Evolutionary conservation across 1,140 invertebrate genomes (phyloP), one percentile per base, ranked within the genome.

Genomic region (Pogonus chalceus): DNA sequence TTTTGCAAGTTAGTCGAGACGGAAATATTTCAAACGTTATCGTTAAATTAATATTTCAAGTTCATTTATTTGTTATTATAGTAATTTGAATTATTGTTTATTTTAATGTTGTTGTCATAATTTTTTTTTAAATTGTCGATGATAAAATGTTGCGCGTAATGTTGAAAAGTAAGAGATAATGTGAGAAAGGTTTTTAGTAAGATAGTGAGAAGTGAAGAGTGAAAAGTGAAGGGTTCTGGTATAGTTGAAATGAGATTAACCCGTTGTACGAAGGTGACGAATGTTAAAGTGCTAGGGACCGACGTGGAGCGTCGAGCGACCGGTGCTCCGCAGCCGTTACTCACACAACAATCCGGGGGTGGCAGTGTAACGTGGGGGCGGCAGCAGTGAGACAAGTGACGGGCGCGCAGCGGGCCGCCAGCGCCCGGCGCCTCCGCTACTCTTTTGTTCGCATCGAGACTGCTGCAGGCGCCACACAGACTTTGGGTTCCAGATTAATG

Each of bases 401-500:
- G 37, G 14, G 22, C 51, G 37, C 31, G 20, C 31, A 46, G 47
- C 47, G 52, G 53, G 51, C 49, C 53, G 35, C 54, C 55, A 52
- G 35, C 43, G 54, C 54, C 26, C 62, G 64, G 61, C 62, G 56
- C 60, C 60, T 58, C 56, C 54, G 46, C 54, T 49, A 54, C 56
- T 23, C 64, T 61, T 62, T 62, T 60, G 59, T 63, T 63, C 61
- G 56, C 52, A 52, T 55, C 51, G 55, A 62, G 57, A 62, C 58
- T 55, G 46, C 52, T 50, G 39, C 59, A 65, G 75, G 76, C 76
- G 76, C 76, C 75, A 72, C 71, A 71, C 73, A 75, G 75, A 74
- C 75, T 76, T 76, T 74, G 67, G 69, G 70, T 59, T 64, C 61
- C 72, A 75, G 74, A 78, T 78, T 78, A 78, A 78, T 78, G 75